Percentiles rank a stretch among this genome's conserved stretches.
Conservation (phyloP, 2,888 invertebrate species). For the Orchestes rusci region DNA sequence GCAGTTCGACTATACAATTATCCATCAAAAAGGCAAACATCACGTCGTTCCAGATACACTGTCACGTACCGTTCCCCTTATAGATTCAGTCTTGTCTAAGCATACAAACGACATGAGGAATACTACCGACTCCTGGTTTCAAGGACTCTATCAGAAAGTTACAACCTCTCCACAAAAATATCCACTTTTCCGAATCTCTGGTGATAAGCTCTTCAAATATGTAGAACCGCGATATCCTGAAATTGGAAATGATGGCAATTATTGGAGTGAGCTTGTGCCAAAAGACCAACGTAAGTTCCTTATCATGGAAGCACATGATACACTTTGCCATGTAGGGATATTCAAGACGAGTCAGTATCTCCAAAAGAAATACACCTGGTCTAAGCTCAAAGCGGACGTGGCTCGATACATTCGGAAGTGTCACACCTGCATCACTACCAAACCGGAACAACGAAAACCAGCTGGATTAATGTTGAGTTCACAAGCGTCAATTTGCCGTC, state of each 20-base stretch:
- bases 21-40: neutral
- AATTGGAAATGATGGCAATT: neutral
- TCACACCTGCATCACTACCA: neutral
- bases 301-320: neutral
- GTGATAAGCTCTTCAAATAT: too few relatives aligned
- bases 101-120: neutral
- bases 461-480: slow-evolving; percentile 5
- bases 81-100: neutral
- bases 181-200: too few relatives aligned
- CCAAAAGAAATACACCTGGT: neutral
- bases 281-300: neutral
- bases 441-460: neutral
- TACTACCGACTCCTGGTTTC: neutral
- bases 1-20: neutral
- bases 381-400: neutral
- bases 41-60: neutral
- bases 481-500: neutral
- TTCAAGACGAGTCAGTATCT: neutral
- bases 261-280: neutral
- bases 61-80: neutral
- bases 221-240: too few relatives aligned
- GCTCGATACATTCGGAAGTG: neutral
- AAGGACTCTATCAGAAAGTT: neutral
- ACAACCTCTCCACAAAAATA: neutral
- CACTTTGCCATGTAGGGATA: neutral